Conservation (phyloP, 2,113 vertebrate species). For the Dipodomys merriami region DNA sequence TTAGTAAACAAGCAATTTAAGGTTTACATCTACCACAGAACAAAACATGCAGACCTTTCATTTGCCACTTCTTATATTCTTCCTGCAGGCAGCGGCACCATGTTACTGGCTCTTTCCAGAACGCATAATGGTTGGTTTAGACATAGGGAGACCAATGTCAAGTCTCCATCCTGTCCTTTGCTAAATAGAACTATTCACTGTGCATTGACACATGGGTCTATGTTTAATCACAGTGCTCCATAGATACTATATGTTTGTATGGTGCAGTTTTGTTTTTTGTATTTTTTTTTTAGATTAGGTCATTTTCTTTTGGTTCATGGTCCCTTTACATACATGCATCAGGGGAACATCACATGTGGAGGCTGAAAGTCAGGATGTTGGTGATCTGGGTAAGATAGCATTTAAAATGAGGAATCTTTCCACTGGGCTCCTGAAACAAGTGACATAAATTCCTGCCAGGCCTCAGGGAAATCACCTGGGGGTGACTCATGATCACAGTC, state of each 20-base stretch:
- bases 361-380: neutral
- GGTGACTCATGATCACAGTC: neutral
- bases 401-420: neutral
- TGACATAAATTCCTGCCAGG: neutral
- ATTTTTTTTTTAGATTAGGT: neutral
- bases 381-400: neutral
- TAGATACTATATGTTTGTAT: neutral
- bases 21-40: neutral
- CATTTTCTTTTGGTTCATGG: neutral
- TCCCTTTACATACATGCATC: neutral
- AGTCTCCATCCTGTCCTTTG: neutral
- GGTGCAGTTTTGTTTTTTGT: neutral
- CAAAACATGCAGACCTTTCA: neutral
- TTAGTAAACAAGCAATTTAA: neutral
- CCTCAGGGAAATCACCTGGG: neutral
- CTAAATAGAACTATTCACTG: neutral
- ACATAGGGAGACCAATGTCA: neutral
- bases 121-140: neutral
- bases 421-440: neutral
- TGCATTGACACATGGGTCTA: neutral
- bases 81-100: neutral
- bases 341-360: neutral
- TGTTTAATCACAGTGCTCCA: neutral
- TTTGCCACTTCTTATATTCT: neutral
- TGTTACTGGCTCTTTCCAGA: neutral